phyloP scores from a whole-genome alignment of 2,797 vertebrate genomes.

The Clarias pachynema region DNA sequence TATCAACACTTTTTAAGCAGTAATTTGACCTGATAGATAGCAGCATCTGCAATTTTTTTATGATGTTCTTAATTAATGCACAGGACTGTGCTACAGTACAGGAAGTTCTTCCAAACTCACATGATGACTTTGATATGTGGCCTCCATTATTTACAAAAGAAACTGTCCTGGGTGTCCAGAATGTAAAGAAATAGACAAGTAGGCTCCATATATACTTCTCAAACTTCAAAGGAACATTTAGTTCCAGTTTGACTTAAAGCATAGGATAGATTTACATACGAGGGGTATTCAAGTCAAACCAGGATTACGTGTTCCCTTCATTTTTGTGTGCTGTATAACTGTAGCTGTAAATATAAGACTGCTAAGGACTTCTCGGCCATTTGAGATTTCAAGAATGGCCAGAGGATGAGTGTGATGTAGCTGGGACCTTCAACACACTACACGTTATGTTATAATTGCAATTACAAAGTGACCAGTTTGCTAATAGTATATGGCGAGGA shows the following conservation, averaged over 20 bases:
- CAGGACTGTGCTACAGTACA: background rate
- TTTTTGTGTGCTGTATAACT: background rate
- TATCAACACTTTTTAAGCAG: background rate
- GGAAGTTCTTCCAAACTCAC: background rate
- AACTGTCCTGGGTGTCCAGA: background rate
- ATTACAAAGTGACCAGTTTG: background rate
- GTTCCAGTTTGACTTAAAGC: no score
- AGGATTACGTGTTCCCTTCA: no score
- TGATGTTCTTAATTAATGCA: background rate
- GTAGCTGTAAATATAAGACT: background rate
- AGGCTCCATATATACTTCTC: background rate
- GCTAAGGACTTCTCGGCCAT: background rate
- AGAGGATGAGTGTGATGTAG: background rate
- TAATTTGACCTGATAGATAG: background rate
- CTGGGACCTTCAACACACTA: background rate
- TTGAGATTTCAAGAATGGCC: background rate
- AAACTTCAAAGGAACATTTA: no score
- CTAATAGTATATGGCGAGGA: background rate
- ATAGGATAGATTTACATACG: no score
- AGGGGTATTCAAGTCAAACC: no score
- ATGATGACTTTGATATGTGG: background rate
- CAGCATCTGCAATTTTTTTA: background rate
- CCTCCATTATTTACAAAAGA: background rate
- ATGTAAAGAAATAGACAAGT: background rate
- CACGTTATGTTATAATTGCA: background rate